Evolutionary conservation across 2,113 vertebrate genomes (phyloP), one percentile per base, ranked within the genome.

Genomic region (Varanus salvator): DNA sequence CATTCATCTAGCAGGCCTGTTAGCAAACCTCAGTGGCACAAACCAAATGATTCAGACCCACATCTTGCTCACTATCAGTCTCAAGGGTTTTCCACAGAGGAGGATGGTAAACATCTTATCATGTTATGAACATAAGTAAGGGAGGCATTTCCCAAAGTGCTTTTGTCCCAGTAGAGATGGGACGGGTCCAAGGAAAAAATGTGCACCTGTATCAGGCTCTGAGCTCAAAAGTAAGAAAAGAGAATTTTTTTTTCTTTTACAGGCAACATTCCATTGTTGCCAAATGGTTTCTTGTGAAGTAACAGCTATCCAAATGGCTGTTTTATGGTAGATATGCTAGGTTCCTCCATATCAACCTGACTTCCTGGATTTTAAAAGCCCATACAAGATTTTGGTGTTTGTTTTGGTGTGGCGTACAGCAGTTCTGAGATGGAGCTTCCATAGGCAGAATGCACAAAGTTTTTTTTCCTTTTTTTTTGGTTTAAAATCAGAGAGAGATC

Each of bases 61-160:
- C 97, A 97, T 93, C 97, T 97, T 19, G 93, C 94, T 94, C 93
- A 96, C 84, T 97, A 97, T 90, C 97, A 96, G 0, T 87, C 97
- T 85, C 97, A 95, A 94, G 98, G 96, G 90, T 97, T 97, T 92
- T 89, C 98, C 50, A 72, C 97, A 60, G 97, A 98, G 95, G 98
- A 99, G 95, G 98, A 99, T 94, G 99, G 99, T 99, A 98, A 98
- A 97, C 98, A 96, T 90, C 86, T 92, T 38, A 15, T 78, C 86
- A 68, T 34, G 44, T 75, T 85, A 74, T 90, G 69, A 81, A 84
- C 80, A 80, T 78, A n/a, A 82, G 60, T 82, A 85, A 66, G 86
- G 38, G 60, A 31, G 87, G 93, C 89, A 75, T 91, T 92, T 94
- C 81, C 87, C 89, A 95, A 68, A 2, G 12, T 85, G 89, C 78